Base-by-base conservation (phyloP, 2,888 invertebrate genomes). In the Zelleria hepariella region DNA sequence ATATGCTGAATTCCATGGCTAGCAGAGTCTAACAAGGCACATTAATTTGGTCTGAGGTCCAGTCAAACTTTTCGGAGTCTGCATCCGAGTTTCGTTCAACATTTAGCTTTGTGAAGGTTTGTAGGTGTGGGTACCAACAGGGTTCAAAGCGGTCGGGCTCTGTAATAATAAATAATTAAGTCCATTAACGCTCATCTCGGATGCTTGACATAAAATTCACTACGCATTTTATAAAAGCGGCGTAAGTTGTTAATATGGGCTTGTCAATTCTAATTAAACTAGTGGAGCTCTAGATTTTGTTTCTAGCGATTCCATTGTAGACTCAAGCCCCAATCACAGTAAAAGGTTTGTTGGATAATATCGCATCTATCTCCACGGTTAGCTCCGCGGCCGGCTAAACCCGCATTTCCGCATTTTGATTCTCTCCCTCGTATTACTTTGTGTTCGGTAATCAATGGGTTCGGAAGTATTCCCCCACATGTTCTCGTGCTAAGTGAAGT, bases 1-100 rank as follows among this genome's bases (percentile, higher is more conserved):
- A 42, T 57, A 57, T 57, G 51, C 51, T 42, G 47, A 18, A 47
- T 27, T 55, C 21, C 49, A 54, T 27, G 25, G 47, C 32, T 58
- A 60, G 32, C 25, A 51, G 48, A 57, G 59, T 59, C 49, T 61
- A 58, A 55, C 55, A 26, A 55, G 32, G 27, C 8, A 42, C 27
- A 55, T 55, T 55, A 55, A 55, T 55, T 55, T 55, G 6, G 21
- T 21, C 32, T 20, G 32, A 20, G 32, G 8, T n/a, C 20, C 55
- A n/a, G 32, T 8, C 21, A 2, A 55, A 32, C 7, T 27, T 55
- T 55, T 32, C 32, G 55, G 20, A 21, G 55, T 55, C 27, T 27
- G 26, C 24, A 55, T 8, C 27, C 8, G 32, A 8, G 21, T 51
- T 20, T 21, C 51, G 55, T 10, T 26, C 26, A 18, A 20, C 27